Conservation (phyloP, 2,797 vertebrate genomes). For the Propithecus perrieri region DNA sequence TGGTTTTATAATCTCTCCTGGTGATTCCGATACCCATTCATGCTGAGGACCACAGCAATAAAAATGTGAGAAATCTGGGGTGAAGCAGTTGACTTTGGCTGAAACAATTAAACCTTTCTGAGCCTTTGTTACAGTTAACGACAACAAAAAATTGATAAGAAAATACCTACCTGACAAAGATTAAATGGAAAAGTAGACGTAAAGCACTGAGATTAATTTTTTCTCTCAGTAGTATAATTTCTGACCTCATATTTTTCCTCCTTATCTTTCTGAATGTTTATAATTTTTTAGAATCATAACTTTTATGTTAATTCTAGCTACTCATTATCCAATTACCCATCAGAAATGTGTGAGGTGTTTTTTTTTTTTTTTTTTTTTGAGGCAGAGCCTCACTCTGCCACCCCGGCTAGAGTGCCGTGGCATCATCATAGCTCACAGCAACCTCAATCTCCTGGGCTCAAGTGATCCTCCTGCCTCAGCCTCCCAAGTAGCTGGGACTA, state of each 20-base stretch:
- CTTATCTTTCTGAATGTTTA: neutral
- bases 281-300: neutral
- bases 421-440: too few species aligned
- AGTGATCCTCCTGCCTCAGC: too few species aligned
- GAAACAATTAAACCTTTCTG: neutral
- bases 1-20: neutral
- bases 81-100: neutral
- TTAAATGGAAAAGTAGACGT: neutral
- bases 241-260: neutral
- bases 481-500: too few species aligned
- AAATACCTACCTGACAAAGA: neutral
- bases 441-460: too few species aligned
- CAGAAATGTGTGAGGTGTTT: neutral
- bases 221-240: neutral
- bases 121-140: neutral
- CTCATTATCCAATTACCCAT: neutral
- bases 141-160: neutral
- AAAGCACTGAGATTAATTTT: neutral
- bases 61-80: neutral
- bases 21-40: neutral
- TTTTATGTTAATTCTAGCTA: neutral
- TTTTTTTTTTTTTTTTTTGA: too few species aligned
- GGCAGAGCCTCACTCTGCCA: too few species aligned
- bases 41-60: neutral
- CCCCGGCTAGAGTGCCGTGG: too few species aligned